Evolutionary conservation across 1,140 invertebrate species (phyloP).

Genomic region (Eulimnadia texana): DNA sequence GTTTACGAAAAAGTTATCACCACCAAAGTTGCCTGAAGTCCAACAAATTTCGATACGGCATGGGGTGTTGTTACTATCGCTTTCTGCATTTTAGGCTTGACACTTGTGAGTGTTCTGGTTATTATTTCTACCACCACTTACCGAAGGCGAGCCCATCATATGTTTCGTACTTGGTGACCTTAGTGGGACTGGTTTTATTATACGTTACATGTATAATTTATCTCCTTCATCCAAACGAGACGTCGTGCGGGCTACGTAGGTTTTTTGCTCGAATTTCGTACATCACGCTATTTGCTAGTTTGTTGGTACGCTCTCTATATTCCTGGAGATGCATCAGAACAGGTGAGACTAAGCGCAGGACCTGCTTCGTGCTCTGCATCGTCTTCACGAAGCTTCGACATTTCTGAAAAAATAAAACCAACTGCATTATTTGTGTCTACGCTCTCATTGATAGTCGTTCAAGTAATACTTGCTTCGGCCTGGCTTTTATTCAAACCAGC

Average conservation of each 20-base stretch:
- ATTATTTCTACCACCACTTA: slow-evolving; percentile 33
- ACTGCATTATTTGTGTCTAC: slow-evolving; percentile 30
- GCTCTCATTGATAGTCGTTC: slow-evolving; percentile 29
- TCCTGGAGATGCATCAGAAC: slow-evolving; percentile 26
- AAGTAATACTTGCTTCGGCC: slow-evolving; percentile 32
- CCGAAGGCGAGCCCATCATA: slow-evolving; percentile 32
- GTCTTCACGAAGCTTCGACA: neutral
- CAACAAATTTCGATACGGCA: slow-evolving; percentile 28
- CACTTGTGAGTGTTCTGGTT: slow-evolving; percentile 29
- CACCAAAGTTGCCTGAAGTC: neutral
- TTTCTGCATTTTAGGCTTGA: slow-evolving; percentile 22
- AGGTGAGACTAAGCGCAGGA: neutral
- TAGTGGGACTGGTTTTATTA: slow-evolving; percentile 32
- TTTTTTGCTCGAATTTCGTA: slow-evolving; percentile 33
- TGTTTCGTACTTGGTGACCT: slow-evolving; percentile 33
- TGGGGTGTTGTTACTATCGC: slow-evolving; percentile 29
- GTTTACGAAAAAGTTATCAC: neutral
- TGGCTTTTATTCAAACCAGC: slow-evolving; percentile 32
- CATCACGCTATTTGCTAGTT: slow-evolving; percentile 31
- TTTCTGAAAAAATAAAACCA: slow-evolving; percentile 23
- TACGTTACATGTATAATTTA: slow-evolving; percentile 35
- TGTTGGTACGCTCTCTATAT: slow-evolving; percentile 35
- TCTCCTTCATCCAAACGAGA: slow-evolving; percentile 31
- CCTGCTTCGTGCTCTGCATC: slow-evolving; percentile 3
- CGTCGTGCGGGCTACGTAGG: slow-evolving; percentile 31